Evolutionary conservation across 1,140 invertebrate genomes (phyloP), one percentile per base, ranked within the genome.

Genomic region (Drosophila kikkawai): DNA sequence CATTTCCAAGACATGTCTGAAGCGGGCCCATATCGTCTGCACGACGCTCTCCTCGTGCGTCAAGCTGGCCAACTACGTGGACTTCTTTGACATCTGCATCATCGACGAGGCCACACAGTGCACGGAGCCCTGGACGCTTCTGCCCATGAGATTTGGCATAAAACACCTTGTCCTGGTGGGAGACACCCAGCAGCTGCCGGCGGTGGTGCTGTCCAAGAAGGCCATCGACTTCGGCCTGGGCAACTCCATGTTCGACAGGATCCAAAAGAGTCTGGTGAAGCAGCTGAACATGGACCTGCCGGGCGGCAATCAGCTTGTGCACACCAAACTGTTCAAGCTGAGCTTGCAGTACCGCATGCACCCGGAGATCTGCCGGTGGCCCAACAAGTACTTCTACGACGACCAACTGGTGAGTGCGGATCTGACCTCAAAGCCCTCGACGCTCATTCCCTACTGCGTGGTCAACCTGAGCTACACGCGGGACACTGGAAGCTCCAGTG

Each of bases 101-200:
- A 95, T 99, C 36, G 98, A 99, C 92, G 98, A 99, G 93, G 97
- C 98, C 15, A 97, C 97, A 0, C 97, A 98, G 80, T 96, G 96
- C 75, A 95, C 95, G 22, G 98, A 99, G 93, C 95, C 96, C 0
- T 97, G 97, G 80, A 96, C 95, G 15, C 92, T 98, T 29, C 95
- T 97, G 57, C 97, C 98, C 0, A 93, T 99, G 7, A 94, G 95
- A 80, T 94, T 96, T 51, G 94, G 95, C 32, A 94, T 97, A 8
- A 94, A 94, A 12, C 96, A 95, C 63, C 93, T 99, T 44, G 95
- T 99, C 19, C 93, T 99, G 44, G 97, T 99, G 26, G 98, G 98
- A 0, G 98, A 99, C 94, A 96, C 96, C 7, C 94, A 96, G 80
- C 98, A 99, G 91, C 93, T 99, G 26, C 96, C 96, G 1, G 97